Evolutionary conservation across 2,888 invertebrate genomes (phyloP).

Genomic region (Scelioninae gen. 1): DNA sequence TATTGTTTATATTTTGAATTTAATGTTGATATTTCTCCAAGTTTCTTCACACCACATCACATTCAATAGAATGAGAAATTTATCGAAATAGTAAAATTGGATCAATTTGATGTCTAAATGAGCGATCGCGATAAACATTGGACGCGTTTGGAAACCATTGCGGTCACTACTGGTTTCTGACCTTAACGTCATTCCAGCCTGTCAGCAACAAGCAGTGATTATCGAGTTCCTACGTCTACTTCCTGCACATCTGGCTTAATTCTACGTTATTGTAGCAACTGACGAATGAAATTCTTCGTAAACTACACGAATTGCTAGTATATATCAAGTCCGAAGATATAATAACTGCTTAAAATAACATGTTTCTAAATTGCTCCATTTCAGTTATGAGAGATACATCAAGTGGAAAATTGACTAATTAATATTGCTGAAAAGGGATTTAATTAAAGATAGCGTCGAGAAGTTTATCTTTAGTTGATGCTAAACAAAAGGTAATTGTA

Average conservation of each 20-base stretch:
- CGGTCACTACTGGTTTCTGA: slow-evolving; percentile 56
- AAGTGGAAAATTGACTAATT: too few species aligned
- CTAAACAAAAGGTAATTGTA: too few species aligned
- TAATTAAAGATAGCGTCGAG: too few species aligned
- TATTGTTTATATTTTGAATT: too few species aligned
- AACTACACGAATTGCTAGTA: slow-evolving; percentile 9
- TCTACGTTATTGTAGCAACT: slow-evolving; percentile 36
- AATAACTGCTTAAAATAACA: slow-evolving; percentile 17
- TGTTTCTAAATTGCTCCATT: slow-evolving; percentile 8
- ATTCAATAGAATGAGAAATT: too few species aligned
- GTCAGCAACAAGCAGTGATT: slow-evolving; percentile 66
- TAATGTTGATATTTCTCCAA: too few species aligned
- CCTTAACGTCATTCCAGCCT: slow-evolving; percentile 55
- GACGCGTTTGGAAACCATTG: slow-evolving; percentile 19
- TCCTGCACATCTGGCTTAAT: slow-evolving; percentile 54
- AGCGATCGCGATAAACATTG: slow-evolving; percentile 25
- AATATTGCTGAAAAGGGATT: too few species aligned
- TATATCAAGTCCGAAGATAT: slow-evolving; percentile 12
- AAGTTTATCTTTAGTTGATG: too few species aligned
- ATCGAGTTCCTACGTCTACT: slow-evolving; percentile 51
- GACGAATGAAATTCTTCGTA: slow-evolving; percentile 21
- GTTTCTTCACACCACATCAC: too few species aligned
- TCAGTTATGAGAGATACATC: too few species aligned
- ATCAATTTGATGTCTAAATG: slow-evolving; percentile 27
- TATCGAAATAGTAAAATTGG: slow-evolving; percentile 23